Base-by-base conservation (phyloP, 1,140 invertebrate species). In the Streblospio benedicti region DNA sequence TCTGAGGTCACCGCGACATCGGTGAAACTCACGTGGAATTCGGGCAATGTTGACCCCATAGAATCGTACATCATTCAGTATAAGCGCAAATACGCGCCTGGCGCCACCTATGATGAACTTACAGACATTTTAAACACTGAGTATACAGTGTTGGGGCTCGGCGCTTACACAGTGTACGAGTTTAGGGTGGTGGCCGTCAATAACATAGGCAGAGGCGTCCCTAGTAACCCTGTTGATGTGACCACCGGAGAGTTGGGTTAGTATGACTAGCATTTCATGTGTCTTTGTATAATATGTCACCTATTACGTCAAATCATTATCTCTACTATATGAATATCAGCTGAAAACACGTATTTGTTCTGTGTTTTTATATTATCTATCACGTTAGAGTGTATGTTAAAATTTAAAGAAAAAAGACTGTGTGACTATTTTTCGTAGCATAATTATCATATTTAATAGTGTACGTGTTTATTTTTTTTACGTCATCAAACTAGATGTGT, bases 231-330 rank as follows among this genome's bases (percentile, higher is more conserved):
- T 0, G 86, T 88, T 18, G 85, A 89, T 65, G 87, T 94, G 66
- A 95, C 91, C 57, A 98, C 93, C 47, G 91, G 92, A 71, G 92
- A 96, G 85, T 89, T 91, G 83, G 91, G 93, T 95, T 85, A 85
- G 84, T 84, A 75, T 66, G 66, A 49, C 23, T 59, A 38, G 18
- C n/a, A 30, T 4, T 38, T 51, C n/a, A 57, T 57, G 35, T 45
- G 18, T 14, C n/a, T n/a, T n/a, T n/a, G n/a, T n/a, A 18, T 25
- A 20, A 47, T 25, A 47, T 47, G 44, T 47, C 20, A n/a, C n/a
- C n/a, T n/a, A n/a, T n/a, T n/a, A n/a, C n/a, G n/a, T n/a, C n/a
- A n/a, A n/a, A n/a, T n/a, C n/a, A n/a, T n/a, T n/a, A n/a, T n/a
- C n/a, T n/a, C n/a, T n/a, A n/a, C n/a, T n/a, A n/a, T n/a, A n/a